Conservation (phyloP, 2,888 invertebrate species). For the Fabriciana adippe region DNA sequence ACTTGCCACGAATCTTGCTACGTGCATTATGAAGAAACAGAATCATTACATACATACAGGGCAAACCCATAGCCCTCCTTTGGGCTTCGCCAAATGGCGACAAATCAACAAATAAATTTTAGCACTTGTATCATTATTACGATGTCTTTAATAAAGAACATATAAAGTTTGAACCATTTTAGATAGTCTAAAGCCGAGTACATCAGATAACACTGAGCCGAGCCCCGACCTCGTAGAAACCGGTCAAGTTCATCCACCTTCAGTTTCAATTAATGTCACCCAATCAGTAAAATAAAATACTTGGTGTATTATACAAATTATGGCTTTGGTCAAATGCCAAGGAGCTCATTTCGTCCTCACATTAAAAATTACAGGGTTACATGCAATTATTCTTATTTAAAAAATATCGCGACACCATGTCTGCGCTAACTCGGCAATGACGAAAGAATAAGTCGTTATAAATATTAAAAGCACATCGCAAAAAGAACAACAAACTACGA, state of each 20-base stretch:
- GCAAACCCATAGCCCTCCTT: too few species aligned
- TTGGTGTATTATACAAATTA: not conserved
- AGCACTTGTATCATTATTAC: too few species aligned
- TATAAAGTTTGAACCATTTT: not conserved
- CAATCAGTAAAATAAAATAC: slow-evolving; percentile 2
- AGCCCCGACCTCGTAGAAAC: slow-evolving; percentile 6
- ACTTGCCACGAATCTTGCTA: too few species aligned
- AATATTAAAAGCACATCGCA: not conserved
- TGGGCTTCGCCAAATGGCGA: too few species aligned
- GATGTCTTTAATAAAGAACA: not conserved
- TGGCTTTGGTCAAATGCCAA: not conserved
- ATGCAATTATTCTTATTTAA: not conserved
- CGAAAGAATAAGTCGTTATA: not conserved
- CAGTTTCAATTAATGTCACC: slow-evolving; percentile 10
- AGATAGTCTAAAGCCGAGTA: not conserved
- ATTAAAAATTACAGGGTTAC: not conserved
- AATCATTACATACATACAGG: too few species aligned
- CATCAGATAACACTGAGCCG: not conserved
- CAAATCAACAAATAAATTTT: too few species aligned
- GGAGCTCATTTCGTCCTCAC: not conserved
- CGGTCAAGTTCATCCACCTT: slow-evolving; percentile 33
- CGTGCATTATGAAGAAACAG: too few species aligned
- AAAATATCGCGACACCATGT: not conserved
- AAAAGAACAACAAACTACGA: slow-evolving; percentile 12
- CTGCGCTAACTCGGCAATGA: too few species aligned